These are phyloP conservation scores for Nematopogon swammerdamellus DNA, from an alignment of 2,888 invertebrate genomes.

Conservation along the genomic window DNA sequence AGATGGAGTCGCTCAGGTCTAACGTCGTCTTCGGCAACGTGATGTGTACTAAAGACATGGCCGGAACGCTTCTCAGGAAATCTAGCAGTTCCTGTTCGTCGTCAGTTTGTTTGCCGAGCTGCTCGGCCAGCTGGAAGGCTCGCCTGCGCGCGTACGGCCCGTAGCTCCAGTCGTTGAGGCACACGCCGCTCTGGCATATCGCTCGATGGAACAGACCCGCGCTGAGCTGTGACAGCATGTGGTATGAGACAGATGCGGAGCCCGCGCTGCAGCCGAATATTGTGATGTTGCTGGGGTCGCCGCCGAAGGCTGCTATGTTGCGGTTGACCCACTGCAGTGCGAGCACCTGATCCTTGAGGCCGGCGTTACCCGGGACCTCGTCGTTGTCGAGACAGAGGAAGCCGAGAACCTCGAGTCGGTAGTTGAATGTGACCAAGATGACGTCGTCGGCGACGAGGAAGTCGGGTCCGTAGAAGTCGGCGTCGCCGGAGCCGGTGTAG, in stretches of 20 bases:
- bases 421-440: slow-evolving; percentile 45
- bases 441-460: slow-evolving; percentile 41
- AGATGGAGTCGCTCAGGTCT: slow-evolving; percentile 31
- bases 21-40: slow-evolving; percentile 23
- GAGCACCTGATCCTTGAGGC: slow-evolving; percentile 47
- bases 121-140: slow-evolving; percentile 40
- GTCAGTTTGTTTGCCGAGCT: slow-evolving; percentile 36
- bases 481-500: slow-evolving; percentile 47
- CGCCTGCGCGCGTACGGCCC: slow-evolving; percentile 24
- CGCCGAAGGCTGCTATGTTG: slow-evolving; percentile 40
- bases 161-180: slow-evolving; percentile 42
- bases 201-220: slow-evolving; percentile 40
- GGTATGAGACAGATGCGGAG: slow-evolving; percentile 32
- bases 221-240: slow-evolving; percentile 41
- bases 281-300: slow-evolving; percentile 37
- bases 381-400: slow-evolving; percentile 43
- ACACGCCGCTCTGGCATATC: slow-evolving; percentile 49
- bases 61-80: slow-evolving; percentile 29
- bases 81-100: slow-evolving; percentile 30
- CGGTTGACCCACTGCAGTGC: slow-evolving; percentile 45
- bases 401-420: slow-evolving; percentile 45
- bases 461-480: slow-evolving; percentile 46
- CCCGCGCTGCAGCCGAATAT: slow-evolving; percentile 51
- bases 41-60: slow-evolving; percentile 28
- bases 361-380: slow-evolving; percentile 47